phyloP scores from a whole-genome alignment of 2,797 vertebrate species.

The Acomys russatus region DNA sequence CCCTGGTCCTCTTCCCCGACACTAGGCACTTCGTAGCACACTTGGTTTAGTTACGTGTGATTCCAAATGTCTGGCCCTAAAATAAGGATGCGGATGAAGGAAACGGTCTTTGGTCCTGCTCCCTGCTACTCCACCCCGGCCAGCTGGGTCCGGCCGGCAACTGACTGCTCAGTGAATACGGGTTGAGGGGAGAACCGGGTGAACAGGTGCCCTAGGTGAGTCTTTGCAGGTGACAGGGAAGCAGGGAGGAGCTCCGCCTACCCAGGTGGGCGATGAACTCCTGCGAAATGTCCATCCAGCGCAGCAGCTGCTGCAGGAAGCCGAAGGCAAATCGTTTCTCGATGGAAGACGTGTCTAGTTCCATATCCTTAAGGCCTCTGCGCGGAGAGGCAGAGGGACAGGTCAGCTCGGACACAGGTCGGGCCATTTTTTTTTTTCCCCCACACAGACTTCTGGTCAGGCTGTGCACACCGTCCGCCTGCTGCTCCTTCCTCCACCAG shows the following conservation, averaged over 20 bases:
- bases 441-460: neutral
- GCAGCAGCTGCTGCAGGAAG: conserved; percentile 96
- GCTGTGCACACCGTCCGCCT: neutral
- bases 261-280: conserved; percentile 97
- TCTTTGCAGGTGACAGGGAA: neutral
- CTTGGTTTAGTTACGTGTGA: neutral
- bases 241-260: conserved; percentile 73
- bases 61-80: neutral
- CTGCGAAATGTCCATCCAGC: conserved; percentile 97
- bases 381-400: neutral
- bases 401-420: neutral
- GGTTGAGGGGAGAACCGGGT: neutral
- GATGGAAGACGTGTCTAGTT: conserved; percentile 97
- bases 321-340: conserved; percentile 98
- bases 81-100: neutral
- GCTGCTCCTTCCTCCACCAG: neutral
- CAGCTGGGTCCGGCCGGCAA: neutral
- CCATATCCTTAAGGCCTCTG: conserved; percentile 97
- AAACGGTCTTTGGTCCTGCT: neutral
- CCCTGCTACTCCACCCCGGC: neutral
- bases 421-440: neutral
- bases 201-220: neutral
- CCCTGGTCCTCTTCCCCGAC: neutral
- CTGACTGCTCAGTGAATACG: neutral
- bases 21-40: neutral